A percentile compares a stretch with the other conserved stretches of the same genome.
Evolutionary conservation across 2,113 vertebrate genomes (phyloP).

Genomic region (Ammospiza caudacuta): DNA sequence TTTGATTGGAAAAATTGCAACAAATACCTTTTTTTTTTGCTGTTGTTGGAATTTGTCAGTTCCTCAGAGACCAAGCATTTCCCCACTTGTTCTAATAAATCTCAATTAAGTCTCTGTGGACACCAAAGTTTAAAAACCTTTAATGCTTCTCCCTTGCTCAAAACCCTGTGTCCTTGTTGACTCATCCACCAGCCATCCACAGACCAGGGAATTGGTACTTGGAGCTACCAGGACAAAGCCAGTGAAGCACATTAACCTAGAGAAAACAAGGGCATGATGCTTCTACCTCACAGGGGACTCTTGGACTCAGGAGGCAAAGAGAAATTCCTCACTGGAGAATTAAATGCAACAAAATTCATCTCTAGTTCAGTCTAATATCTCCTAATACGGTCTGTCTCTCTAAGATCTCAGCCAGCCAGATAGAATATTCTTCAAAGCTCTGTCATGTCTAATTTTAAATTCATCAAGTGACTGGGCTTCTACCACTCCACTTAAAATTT

Average conservation of each 20-base stretch:
- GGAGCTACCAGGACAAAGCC: neutral
- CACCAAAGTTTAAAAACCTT: neutral
- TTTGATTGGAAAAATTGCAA: neutral
- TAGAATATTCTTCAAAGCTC: neutral
- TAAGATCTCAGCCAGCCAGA: neutral
- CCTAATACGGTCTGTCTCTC: neutral
- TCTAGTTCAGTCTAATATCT: neutral
- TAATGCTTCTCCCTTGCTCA: neutral
- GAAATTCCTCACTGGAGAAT: neutral
- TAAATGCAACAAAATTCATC: neutral
- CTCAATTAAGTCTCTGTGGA: neutral
- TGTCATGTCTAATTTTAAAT: constrained; percentile 26
- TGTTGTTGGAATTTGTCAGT: neutral
- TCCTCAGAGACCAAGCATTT: neutral
- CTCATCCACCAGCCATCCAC: neutral
- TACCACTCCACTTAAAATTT: neutral
- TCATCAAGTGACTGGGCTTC: neutral
- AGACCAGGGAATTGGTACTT: neutral
- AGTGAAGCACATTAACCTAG: neutral
- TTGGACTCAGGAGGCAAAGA: neutral
- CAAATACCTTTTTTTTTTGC: neutral
- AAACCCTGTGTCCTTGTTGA: neutral
- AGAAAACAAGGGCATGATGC: neutral
- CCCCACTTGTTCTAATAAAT: neutral
- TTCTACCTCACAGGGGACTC: neutral